A percentile compares a stretch with the other conserved stretches of the same genome.
Evolutionary conservation across 2,113 vertebrate genomes (phyloP).

Genomic region (Patagioenas fasciata): DNA sequence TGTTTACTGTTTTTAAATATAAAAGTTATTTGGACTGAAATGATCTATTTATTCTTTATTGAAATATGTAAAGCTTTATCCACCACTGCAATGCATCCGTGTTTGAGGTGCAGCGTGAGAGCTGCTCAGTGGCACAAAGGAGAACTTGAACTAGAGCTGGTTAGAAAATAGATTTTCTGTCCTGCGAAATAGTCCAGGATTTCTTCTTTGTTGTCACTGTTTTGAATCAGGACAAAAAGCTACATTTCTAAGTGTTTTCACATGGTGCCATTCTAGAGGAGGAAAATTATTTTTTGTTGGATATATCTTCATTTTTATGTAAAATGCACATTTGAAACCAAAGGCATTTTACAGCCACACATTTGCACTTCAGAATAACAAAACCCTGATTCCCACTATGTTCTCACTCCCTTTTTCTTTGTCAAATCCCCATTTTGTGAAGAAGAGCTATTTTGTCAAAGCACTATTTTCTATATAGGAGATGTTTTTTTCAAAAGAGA

Average conservation of each 20-base stretch:
- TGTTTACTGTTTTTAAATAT: constrained; percentile 20
- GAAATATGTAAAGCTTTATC: background rate
- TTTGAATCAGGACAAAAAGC: background rate
- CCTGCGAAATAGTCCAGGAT: background rate
- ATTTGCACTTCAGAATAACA: background rate
- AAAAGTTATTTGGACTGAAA: background rate
- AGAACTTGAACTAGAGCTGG: background rate
- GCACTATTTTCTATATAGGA: background rate
- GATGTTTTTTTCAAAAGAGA: background rate
- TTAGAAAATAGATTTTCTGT: constrained; percentile 16
- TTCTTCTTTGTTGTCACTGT: background rate
- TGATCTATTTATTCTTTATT: background rate
- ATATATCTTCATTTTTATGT: background rate
- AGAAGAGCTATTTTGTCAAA: background rate
- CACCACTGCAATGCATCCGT: background rate
- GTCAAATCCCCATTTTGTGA: background rate
- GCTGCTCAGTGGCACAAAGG: background rate
- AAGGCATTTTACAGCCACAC: background rate
- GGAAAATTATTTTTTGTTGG: background rate
- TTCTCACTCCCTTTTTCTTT: background rate
- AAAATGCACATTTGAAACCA: background rate
- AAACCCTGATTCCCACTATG: background rate
- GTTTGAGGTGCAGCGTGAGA: background rate
- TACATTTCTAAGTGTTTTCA: background rate
- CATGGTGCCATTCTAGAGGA: background rate